phyloP scores from a whole-genome alignment of 2,888 invertebrate species.

The Abrostola triplasia region DNA sequence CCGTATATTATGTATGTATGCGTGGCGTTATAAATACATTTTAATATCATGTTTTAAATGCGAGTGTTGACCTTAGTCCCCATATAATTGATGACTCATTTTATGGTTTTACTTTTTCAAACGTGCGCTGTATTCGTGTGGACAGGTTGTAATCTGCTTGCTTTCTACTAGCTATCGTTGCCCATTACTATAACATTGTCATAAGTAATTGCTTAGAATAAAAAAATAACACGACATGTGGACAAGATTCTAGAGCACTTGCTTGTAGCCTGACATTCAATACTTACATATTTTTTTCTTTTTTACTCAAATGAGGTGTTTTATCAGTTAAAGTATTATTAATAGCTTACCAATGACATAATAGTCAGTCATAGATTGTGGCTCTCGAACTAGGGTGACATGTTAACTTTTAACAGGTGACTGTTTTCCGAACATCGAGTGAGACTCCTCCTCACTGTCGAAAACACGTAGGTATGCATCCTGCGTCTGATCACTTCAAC shows the following conservation, averaged over 20 bases:
- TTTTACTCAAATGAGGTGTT: too few species aligned
- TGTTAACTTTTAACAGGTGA: too few species aligned
- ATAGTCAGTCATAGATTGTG: too few species aligned
- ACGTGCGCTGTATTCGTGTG: background rate
- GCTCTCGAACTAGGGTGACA: too few species aligned
- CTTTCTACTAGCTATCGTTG: background rate
- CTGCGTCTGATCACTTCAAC: too few species aligned
- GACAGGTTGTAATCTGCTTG: conserved; percentile 1
- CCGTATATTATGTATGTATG: background rate
- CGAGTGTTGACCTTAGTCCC: background rate
- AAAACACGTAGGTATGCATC: too few species aligned
- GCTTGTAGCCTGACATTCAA: background rate
- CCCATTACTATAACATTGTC: conserved; percentile 1
- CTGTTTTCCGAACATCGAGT: too few species aligned
- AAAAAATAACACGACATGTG: background rate
- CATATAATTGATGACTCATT: background rate
- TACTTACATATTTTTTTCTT: too few species aligned
- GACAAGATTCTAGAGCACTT: background rate
- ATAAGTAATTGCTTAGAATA: background rate
- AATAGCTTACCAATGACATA: too few species aligned
- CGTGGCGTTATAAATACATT: background rate
- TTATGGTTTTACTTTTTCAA: background rate
- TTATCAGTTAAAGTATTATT: too few species aligned
- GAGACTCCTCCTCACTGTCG: too few species aligned
- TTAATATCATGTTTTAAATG: background rate